phyloP scores from a whole-genome alignment of 2,797 vertebrate genomes.

The Eupleurogrammus muticus region DNA sequence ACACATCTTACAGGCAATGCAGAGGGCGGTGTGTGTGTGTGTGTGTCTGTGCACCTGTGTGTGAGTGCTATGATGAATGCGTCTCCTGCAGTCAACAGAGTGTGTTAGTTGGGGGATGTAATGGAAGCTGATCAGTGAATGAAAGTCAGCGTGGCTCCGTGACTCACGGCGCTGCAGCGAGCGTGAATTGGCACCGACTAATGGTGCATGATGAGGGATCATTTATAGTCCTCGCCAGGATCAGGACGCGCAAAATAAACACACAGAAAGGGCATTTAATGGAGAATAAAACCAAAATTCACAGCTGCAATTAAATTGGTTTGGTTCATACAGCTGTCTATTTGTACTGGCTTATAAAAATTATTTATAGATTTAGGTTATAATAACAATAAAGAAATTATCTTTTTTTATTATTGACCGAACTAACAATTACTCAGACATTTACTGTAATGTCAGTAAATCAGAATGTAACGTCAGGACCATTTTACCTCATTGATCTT shows the following conservation, averaged over 20 bases:
- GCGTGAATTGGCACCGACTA: slow-evolving; percentile 9
- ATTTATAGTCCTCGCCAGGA: background rate
- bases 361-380: background rate
- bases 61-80: slow-evolving; percentile 20
- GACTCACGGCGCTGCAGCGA: slow-evolving; percentile 46
- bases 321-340: background rate
- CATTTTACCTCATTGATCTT: slow-evolving; percentile 3
- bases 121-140: slow-evolving; percentile 53
- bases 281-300: background rate
- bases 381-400: background rate
- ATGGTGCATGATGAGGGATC: slow-evolving; percentile 4
- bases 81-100: slow-evolving; percentile 32
- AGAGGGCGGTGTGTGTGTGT: slow-evolving; percentile 1
- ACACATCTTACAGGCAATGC: slow-evolving; percentile 23
- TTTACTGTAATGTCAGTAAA: background rate
- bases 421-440: background rate
- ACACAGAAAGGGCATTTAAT: background rate
- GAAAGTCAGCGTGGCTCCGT: slow-evolving; percentile 46
- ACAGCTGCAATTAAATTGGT: background rate
- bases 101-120: slow-evolving; percentile 33
- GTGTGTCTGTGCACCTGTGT: slow-evolving; percentile 3
- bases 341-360: background rate
- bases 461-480: too few species aligned
- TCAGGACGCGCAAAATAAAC: background rate
- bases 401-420: background rate